Conservation (phyloP, 2,113 vertebrate species). For the Engraulis encrasicolus region DNA sequence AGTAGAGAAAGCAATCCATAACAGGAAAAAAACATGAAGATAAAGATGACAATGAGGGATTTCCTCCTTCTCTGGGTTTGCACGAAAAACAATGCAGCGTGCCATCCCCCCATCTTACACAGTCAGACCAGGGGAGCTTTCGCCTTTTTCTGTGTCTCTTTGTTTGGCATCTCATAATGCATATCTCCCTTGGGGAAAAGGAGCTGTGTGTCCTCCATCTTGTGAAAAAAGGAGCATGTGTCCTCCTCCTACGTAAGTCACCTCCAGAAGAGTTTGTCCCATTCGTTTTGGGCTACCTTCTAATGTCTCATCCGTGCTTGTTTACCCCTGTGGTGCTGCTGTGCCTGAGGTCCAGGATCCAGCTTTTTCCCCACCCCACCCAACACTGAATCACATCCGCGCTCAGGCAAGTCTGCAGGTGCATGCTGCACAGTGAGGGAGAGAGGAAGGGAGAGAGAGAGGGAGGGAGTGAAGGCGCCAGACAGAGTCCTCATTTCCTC, state of each 20-base stretch:
- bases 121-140: not conserved
- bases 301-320: not conserved
- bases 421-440: too few relatives aligned
- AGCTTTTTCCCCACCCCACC: not conserved
- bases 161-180: not conserved
- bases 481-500: not conserved
- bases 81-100: not conserved
- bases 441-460: not conserved
- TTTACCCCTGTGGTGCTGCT: not conserved
- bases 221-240: not conserved
- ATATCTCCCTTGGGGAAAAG: not conserved
- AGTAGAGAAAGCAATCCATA: conserved; percentile 4
- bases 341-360: not conserved
- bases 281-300: not conserved
- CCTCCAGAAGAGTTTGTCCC: not conserved
- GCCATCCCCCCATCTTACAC: not conserved
- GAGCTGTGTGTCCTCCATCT: not conserved
- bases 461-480: not conserved
- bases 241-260: not conserved
- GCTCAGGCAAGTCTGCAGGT: not conserved
- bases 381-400: not conserved
- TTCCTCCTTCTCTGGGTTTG: not conserved
- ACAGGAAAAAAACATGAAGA: conserved; percentile 3
- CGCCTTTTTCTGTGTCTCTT: not conserved
- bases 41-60: not conserved